Evolutionary conservation across 2,797 vertebrate genomes (phyloP), one percentile per base, ranked within the genome.

Genomic region (Myripristis jacobus): DNA sequence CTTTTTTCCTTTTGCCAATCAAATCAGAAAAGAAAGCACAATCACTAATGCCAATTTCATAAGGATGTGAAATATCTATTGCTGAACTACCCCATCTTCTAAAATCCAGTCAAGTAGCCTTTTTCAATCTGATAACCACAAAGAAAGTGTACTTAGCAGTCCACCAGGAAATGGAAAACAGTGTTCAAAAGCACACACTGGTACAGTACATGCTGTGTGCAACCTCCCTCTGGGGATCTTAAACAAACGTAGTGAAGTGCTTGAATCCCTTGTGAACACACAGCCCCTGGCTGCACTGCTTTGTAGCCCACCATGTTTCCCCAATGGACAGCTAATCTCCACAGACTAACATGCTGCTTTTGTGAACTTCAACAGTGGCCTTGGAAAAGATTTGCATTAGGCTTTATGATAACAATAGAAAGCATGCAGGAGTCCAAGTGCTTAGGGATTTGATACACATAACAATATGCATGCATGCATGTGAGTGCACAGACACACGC

Each of bases 251-350:
- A 77, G 82, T 78, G 83, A 88, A 90, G 78, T 85, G 84, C 70
- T 89, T 63, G 65, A 87, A 75, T 91, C 91, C 83, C 90, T 61
- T 1, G 77, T 81, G 91, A 87, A 82, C 78, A 77, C 79, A 83
- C 66, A 80, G 86, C 87, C 88, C 79, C 83, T 55, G 85, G 91
- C 86, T 82, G 85, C 73, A 47, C 71, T 75, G 83, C 90, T 92
- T 90, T 92, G 87, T 91, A 89, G 89, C 90, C 85, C 85, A 87
- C 80, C 79, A 4, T 81, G 84, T 88, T 88, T 80, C 68, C 91
- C 86, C 87, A 80, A 38, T 24, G 83, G 80, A 89, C 68, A 25
- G 61, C 76, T 88, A 85, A 87, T 88, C 89, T 88, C 87, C 12
- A 51, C 75, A 86, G 85, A 91, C 74, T 79, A 87, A 79, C 75